These are phyloP conservation scores for Chydorus sphaericus DNA, from an alignment of 2,888 invertebrate genomes.

Conservation along the genomic window DNA sequence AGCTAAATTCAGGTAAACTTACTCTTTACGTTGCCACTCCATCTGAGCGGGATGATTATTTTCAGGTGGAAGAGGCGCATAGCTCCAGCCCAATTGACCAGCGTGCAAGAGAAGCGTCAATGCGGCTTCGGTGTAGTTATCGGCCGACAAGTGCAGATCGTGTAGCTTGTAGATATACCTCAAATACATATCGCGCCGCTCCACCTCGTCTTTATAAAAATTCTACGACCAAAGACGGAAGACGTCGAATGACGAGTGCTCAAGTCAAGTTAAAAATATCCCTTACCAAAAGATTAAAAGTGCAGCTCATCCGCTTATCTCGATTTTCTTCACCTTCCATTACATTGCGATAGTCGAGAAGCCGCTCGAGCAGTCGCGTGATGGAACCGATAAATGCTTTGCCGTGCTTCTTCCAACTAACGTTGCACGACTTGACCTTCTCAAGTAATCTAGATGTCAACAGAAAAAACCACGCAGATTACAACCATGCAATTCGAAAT, in stretches of 20 bases:
- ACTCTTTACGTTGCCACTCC: constrained; percentile 81
- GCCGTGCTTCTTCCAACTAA: constrained; percentile 81
- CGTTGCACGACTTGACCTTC: constrained; percentile 66
- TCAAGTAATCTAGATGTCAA: constrained; percentile 51
- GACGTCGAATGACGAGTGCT: neutral
- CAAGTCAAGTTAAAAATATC: neutral
- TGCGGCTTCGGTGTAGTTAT: constrained; percentile 88
- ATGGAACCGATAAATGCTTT: constrained; percentile 85
- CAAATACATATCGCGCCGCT: constrained; percentile 87
- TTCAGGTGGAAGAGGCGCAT: constrained; percentile 26
- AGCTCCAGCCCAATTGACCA: constrained; percentile 68
- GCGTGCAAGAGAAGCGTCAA: constrained; percentile 89
- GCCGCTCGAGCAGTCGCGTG: constrained; percentile 67
- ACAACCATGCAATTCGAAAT: constrained; percentile 3
- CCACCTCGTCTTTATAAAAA: constrained; percentile 91
- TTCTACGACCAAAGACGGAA: constrained; percentile 39
- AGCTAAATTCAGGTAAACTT: neutral
- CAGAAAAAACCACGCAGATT: too few relatives aligned
- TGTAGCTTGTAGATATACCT: constrained; percentile 89
- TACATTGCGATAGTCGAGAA: constrained; percentile 86
- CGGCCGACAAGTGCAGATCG: constrained; percentile 76
- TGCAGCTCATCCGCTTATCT: constrained; percentile 91
- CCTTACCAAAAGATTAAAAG: constrained; percentile 74
- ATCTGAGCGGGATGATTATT: constrained; percentile 42
- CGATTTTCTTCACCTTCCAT: constrained; percentile 90